phyloP scores from a whole-genome alignment of 2,113 vertebrate genomes.

The Archilochus colubris region DNA sequence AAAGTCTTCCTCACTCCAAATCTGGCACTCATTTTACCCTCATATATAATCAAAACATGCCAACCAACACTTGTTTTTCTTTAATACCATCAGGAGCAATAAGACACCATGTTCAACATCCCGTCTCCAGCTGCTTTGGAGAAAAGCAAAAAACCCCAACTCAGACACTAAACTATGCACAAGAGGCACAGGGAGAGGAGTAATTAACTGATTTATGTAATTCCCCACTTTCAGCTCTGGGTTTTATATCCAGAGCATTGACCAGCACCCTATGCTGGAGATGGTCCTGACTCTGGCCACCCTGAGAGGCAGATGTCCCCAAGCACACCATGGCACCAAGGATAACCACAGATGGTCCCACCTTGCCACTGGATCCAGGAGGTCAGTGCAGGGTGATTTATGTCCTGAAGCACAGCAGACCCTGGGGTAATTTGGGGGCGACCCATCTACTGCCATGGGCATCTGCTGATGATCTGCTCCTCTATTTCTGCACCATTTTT shows the following conservation, averaged over 20 bases:
- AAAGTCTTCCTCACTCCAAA: not conserved
- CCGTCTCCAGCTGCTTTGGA: constrained; percentile 62
- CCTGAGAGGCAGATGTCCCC: not conserved
- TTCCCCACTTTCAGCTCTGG: not conserved
- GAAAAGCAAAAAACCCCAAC: constrained; percentile 41
- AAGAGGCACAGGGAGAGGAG: not conserved
- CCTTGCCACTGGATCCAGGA: not conserved
- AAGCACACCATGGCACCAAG: fast-evolving
- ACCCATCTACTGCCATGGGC: not conserved
- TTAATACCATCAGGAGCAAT: constrained; percentile 64
- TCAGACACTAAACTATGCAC: constrained; percentile 13
- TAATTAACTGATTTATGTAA: constrained; percentile 38
- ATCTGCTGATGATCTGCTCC: constrained; percentile 20
- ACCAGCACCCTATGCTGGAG: not conserved
- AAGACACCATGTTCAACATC: constrained; percentile 62
- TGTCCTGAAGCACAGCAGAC: not conserved
- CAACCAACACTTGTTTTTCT: constrained; percentile 51
- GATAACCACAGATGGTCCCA: not conserved
- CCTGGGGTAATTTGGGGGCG: not conserved
- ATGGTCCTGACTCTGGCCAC: not conserved
- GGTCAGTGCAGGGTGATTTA: not conserved
- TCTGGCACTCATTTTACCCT: constrained; percentile 57
- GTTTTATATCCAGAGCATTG: not conserved
- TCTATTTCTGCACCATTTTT: not conserved
- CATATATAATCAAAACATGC: constrained; percentile 49